Evolutionary conservation across 2,113 vertebrate species (phyloP), one percentile per base, ranked within the genome.

Genomic region (Callipepla squamata): DNA sequence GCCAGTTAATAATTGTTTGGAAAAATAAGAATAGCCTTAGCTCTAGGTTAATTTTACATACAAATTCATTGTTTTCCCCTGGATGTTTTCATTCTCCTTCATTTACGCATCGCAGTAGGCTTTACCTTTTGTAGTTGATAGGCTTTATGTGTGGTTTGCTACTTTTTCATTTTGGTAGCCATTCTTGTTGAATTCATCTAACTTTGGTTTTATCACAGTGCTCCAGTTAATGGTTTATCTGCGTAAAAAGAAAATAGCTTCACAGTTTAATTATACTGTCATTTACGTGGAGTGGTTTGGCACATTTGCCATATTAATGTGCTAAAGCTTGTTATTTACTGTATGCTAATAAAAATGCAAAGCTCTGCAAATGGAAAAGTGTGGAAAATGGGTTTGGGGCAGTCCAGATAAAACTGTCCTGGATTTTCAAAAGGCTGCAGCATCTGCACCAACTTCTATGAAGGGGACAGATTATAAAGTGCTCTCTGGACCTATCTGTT

Each of bases 1-100:
- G 63, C 73, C 76, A 42, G 89, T 97, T 96, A 91, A 82, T 97
- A 95, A 92, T 95, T 94, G 74, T 82, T 96, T 90, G 80, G 77
- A 95, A 80, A 91, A 75, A 36, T 48, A 50, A 76, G 38, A 14
- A n/a, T 32, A 68, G 55, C 77, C 80, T 87, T 89, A 73, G 72
- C 59, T 63, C 10, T 76, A 14, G 79, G 44, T 61, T 92, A 70
- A 67, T 94, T 96, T 96, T 87, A 59, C 96, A 58, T 58, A 20
- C 80, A 84, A 94, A 92, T 90, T 50, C 9, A 42, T 79, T 93
- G 90, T 88, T 34, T 53, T 58, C 91, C 83, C 79, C 76, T 34
- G 77, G 84, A n/a, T 95, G 36, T 83, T 95, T 55, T 83, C 65
- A 22, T 93, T 88, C 85, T 89, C 25, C 74, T 90, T 89, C 59